Percentiles rank a stretch among this genome's conserved stretches.
Evolutionary conservation across 2,888 invertebrate species (phyloP).

Genomic region (Julus scanicus): DNA sequence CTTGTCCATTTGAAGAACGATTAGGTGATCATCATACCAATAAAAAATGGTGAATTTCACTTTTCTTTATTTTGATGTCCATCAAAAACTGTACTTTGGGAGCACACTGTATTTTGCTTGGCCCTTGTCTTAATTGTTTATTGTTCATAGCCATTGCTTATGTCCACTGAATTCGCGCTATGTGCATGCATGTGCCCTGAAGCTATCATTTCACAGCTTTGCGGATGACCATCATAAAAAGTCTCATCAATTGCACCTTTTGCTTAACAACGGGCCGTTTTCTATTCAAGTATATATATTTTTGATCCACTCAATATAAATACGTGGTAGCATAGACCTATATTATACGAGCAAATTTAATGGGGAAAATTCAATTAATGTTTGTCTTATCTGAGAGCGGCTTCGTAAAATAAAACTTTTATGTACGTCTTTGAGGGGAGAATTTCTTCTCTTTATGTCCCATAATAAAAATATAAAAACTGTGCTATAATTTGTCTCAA

Average conservation of each 20-base stretch:
- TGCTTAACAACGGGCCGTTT: conserved; percentile 13
- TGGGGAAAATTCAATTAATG: conserved; percentile 33
- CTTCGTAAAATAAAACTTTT: conserved; percentile 31
- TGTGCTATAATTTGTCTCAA: conserved; percentile 7
- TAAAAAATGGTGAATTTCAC: too few relatives aligned
- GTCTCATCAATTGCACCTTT: conserved; percentile 27
- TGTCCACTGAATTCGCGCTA: conserved; percentile 6
- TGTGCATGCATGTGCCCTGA: not conserved
- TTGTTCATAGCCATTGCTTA: conserved; percentile 2
- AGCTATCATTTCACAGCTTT: conserved; percentile 19
- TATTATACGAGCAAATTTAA: conserved; percentile 18
- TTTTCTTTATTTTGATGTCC: too few relatives aligned
- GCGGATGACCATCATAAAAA: conserved; percentile 33
- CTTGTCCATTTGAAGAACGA: too few relatives aligned
- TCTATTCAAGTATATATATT: conserved; percentile 33
- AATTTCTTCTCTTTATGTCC: conserved; percentile 33
- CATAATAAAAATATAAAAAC: conserved; percentile 26
- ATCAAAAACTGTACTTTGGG: too few relatives aligned
- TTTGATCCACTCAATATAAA: conserved; percentile 26
- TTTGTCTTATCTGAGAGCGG: conserved; percentile 33
- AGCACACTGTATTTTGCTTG: not conserved
- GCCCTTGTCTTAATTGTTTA: not conserved
- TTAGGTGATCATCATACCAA: too few relatives aligned
- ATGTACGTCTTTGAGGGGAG: conserved; percentile 33
- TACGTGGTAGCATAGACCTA: conserved; percentile 25